phyloP scores from a whole-genome alignment of 1,140 invertebrate species.

The Aphelenchoides fujianensis region DNA sequence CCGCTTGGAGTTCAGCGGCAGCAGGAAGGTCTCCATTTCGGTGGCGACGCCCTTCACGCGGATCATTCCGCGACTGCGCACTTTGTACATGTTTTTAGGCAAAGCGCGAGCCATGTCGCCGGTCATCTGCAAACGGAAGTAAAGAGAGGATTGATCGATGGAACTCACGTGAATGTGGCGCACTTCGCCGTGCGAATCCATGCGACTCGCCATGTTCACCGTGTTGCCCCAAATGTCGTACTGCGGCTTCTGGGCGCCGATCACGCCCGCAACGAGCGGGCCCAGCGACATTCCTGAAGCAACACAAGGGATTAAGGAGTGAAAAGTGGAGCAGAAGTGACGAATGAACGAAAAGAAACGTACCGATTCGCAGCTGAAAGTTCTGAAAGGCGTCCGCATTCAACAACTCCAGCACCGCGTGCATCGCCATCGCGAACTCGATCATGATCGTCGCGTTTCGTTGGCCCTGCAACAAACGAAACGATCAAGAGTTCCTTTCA shows the following conservation, averaged over 20 bases:
- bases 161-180: slow-evolving; percentile 70
- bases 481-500: neutral
- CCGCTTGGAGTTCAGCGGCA: slow-evolving; percentile 46
- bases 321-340: too few species aligned
- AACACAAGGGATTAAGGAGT: too few species aligned
- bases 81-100: slow-evolving; percentile 38
- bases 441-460: slow-evolving; percentile 83
- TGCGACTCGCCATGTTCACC: slow-evolving; percentile 90
- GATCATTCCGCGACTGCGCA: slow-evolving; percentile 51
- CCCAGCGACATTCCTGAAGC: slow-evolving; percentile 89
- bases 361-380: slow-evolving; percentile 82
- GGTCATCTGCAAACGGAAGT: slow-evolving; percentile 52
- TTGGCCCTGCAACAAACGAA: slow-evolving; percentile 72
- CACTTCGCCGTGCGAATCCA: slow-evolving; percentile 90
- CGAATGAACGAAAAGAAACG: too few species aligned
- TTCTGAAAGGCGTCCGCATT: slow-evolving; percentile 96
- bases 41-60: slow-evolving; percentile 51
- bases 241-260: slow-evolving; percentile 91
- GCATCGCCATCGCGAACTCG: slow-evolving; percentile 87
- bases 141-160: too few species aligned
- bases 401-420: slow-evolving; percentile 85
- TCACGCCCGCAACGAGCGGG: slow-evolving; percentile 89
- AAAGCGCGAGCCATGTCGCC: slow-evolving; percentile 44
- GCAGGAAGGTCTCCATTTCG: slow-evolving; percentile 53
- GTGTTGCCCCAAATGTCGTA: slow-evolving; percentile 98